These are phyloP conservation scores for Plusia festucae DNA, from an alignment of 2,888 invertebrate species.

Conservation along the genomic window DNA sequence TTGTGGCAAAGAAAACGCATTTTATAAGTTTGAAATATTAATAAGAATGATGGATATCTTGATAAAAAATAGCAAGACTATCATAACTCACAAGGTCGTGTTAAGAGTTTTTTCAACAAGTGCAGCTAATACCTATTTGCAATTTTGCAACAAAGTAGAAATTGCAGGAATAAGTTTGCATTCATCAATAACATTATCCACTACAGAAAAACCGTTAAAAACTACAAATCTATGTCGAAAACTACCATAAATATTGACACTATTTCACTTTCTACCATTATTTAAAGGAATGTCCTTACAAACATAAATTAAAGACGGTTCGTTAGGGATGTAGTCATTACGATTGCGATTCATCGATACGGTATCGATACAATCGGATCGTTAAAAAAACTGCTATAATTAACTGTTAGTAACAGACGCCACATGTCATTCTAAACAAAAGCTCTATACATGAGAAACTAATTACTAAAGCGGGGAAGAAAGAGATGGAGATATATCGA, in stretches of 20 bases:
- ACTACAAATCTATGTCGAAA: constrained; percentile 42
- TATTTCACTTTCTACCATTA: constrained; percentile 39
- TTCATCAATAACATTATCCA: constrained; percentile 1
- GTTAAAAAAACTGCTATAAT: constrained; percentile 78
- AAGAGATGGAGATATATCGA: constrained; percentile 56
- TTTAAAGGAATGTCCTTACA: constrained; percentile 10
- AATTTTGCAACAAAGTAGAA: not conserved
- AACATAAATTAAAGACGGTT: constrained; percentile 50
- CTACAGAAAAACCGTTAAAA: constrained; percentile 35
- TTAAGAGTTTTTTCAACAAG: not conserved
- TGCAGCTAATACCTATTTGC: constrained; percentile 1
- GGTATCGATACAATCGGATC: constrained; percentile 75
- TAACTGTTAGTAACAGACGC: constrained; percentile 77
- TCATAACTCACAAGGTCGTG: not conserved
- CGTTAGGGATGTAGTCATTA: constrained; percentile 56
- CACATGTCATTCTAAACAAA: constrained; percentile 88
- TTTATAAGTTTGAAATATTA: not conserved
- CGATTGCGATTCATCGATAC: constrained; percentile 65
- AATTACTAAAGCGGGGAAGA: constrained; percentile 77
- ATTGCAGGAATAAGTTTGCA: not conserved
- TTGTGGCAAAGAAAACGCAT: not conserved
- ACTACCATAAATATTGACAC: constrained; percentile 14
- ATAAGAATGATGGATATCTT: not conserved
- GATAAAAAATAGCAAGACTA: not conserved
- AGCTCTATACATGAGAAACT: constrained; percentile 85